Base-by-base conservation (phyloP, 2,797 vertebrate species). In the Melanotaenia maccullochi region DNA sequence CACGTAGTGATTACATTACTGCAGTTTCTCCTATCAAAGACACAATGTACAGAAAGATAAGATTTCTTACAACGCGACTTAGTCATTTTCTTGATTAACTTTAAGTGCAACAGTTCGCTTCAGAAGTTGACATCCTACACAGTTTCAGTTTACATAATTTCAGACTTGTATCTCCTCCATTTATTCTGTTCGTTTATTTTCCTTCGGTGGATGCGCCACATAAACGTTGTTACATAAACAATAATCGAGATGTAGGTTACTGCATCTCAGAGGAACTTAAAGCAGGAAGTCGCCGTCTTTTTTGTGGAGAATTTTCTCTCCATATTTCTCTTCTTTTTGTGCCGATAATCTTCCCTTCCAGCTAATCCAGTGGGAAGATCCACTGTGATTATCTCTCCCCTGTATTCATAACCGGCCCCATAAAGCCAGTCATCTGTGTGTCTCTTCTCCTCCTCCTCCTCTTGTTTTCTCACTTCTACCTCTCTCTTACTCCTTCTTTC, bases 291-390 rank as follows among this genome's bases (percentile, higher is more conserved):
- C 40, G 66, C 86, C 78, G 84, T 85, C 81, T 83, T 81, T 78
- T 76, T 84, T 65, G 64, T 64, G 71, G 56, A 65, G 55, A 58
- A 74, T 60, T 79, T 90, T 57, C 82, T 91, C 84, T 85, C 79
- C 44, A 61, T 84, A 67, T 87, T 88, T 73, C 77, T 82, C 59
- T 74, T 60, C 76, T 91, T 90, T 91, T 83, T 86, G 64, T 90
- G 76, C 87, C 56, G 83, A 89, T 93, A 94, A 94, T 94, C 89
- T 91, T 86, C 81, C 89, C 93, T 93, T 68, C 76, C 78, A 93
- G 93, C 90, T 91, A 94, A 93, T 94, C 91, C 90, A 88, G 86
- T 93, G 90, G 90, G 91, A 87, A 89, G 90, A 93, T 93, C 91
- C 87, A 87, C 81, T 49, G 32, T 83, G 85, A 92, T 93, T 93